Conservation (phyloP, 2,113 vertebrate species). For the Triplophysa siluroides region DNA sequence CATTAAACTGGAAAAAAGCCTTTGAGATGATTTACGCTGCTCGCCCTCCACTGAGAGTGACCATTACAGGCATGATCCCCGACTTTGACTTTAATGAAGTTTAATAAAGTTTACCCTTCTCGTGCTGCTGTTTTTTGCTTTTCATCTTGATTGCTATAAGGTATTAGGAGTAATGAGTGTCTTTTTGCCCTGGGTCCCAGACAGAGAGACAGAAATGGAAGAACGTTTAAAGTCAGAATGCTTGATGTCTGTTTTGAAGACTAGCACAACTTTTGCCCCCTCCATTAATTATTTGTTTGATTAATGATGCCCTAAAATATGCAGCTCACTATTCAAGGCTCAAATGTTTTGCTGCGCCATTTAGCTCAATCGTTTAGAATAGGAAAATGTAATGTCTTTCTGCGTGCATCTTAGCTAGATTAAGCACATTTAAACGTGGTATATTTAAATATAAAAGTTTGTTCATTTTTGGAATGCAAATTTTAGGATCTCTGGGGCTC, state of each 20-base stretch:
- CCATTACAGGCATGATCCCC: slow-evolving; percentile 67
- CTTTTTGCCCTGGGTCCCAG: slow-evolving; percentile 68
- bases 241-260: slow-evolving; percentile 72
- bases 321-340: slow-evolving; percentile 56
- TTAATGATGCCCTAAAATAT: slow-evolving; percentile 63
- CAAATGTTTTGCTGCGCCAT: neutral
- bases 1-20: slow-evolving; percentile 69
- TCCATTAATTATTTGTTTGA: slow-evolving; percentile 75
- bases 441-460: neutral
- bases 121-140: slow-evolving; percentile 66
- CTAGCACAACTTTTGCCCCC: slow-evolving; percentile 58
- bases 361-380: slow-evolving; percentile 19
- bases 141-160: slow-evolving; percentile 75
- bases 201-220: slow-evolving; percentile 65
- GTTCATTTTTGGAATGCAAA: neutral
- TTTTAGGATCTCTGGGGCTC: neutral
- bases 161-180: slow-evolving; percentile 77
- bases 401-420: neutral
- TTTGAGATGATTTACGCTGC: slow-evolving; percentile 75
- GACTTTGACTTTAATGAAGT: slow-evolving; percentile 81
- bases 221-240: slow-evolving; percentile 60
- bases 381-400: slow-evolving; percentile 3
- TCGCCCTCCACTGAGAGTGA: slow-evolving; percentile 65
- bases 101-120: slow-evolving; percentile 77
- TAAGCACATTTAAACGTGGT: neutral